Percentiles rank a stretch among this genome's conserved stretches.
phyloP scores from a whole-genome alignment of 2,888 invertebrate genomes.

The Tachystola acroxantha region DNA sequence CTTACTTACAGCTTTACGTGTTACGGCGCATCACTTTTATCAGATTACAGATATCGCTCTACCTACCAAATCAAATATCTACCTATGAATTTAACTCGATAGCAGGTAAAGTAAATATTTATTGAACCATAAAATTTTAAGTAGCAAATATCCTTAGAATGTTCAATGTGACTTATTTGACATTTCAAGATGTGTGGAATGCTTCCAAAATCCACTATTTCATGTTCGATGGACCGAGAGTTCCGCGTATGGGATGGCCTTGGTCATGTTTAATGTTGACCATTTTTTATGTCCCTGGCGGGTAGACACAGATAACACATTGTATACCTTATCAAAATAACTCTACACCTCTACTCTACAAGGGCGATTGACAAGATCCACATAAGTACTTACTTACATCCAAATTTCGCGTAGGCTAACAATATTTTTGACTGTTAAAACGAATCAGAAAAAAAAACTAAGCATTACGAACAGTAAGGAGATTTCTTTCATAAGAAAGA shows the following conservation, averaged over 20 bases:
- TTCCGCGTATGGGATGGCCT: conserved; percentile 62
- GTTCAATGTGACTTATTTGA: conserved; percentile 56
- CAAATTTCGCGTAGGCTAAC: no score
- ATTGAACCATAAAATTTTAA: conserved; percentile 26
- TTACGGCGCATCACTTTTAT: no score
- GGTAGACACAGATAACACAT: conserved; percentile 53
- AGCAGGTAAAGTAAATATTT: conserved; percentile 25
- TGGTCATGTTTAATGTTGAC: conserved; percentile 43
- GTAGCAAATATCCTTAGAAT: conserved; percentile 36
- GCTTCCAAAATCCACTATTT: conserved; percentile 6
- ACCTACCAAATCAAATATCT: conserved; percentile 5
- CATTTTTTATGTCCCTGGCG: conserved; percentile 45
- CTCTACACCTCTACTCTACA: no score
- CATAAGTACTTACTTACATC: not conserved
- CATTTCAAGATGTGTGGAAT: conserved; percentile 27
- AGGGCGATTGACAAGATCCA: conserved; percentile 21
- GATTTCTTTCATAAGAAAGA: no score
- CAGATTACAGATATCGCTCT: no score
- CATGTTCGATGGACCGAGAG: conserved; percentile 37
- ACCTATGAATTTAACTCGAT: conserved; percentile 9
- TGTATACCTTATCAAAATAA: conserved; percentile 47
- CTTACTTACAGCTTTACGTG: no score
- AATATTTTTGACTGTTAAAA: no score
- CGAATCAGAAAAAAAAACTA: no score
- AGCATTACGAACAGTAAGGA: no score